These are phyloP conservation scores for Labeo catla DNA, from an alignment of 2,113 vertebrate species.

Conservation along the genomic window DNA sequence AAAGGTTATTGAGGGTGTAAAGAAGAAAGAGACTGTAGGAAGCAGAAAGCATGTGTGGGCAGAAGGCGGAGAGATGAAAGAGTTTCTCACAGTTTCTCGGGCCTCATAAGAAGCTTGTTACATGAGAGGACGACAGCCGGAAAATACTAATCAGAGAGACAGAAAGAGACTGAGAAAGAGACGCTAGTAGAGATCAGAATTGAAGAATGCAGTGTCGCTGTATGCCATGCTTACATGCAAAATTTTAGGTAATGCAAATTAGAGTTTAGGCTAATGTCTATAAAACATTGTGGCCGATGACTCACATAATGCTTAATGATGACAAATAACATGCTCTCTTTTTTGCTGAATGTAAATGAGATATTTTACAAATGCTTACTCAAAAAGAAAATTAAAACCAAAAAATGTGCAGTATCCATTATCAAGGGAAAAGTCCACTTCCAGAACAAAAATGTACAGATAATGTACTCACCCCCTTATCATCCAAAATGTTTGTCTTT, in stretches of 20 bases:
- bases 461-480: too few species aligned
- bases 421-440: too few species aligned
- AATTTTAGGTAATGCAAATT: neutral
- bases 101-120: neutral
- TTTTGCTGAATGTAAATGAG: neutral
- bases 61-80: constrained; percentile 16
- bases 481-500: too few species aligned
- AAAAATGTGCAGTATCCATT: neutral
- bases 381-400: neutral
- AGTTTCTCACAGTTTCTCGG: neutral
- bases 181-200: neutral
- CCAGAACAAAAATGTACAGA: too few species aligned
- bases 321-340: neutral
- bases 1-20: constrained; percentile 15
- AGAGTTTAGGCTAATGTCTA: neutral
- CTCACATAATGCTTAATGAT: neutral
- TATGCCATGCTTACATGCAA: neutral
- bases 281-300: neutral
- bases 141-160: constrained; percentile 4
- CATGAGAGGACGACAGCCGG: neutral
- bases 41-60: constrained; percentile 15
- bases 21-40: constrained; percentile 8
- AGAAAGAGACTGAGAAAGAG: constrained; percentile 9
- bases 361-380: neutral
- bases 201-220: neutral